A percentile compares a stretch with the other conserved stretches of the same genome.
Evolutionary conservation across 2,888 invertebrate species (phyloP).

Genomic region (Drosophila mimica): DNA sequence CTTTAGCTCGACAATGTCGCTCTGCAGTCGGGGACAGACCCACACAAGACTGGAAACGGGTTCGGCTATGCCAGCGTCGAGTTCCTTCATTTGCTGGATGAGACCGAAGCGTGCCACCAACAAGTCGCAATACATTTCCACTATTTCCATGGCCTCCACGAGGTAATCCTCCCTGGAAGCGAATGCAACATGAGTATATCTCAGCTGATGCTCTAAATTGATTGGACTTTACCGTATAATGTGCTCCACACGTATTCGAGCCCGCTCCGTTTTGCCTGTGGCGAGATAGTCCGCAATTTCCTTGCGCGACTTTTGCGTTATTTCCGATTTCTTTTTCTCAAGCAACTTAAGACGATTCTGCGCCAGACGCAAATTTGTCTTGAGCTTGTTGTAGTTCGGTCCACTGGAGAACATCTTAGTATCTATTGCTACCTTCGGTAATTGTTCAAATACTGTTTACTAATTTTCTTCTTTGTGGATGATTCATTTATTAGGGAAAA

Average conservation of each 20-base stretch:
- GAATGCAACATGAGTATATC: background rate
- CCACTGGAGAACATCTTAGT: constrained; percentile 93
- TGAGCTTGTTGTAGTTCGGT: constrained; percentile 97
- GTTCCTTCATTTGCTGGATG: constrained; percentile 97
- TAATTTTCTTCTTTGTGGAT: constrained; percentile 33
- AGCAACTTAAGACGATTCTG: constrained; percentile 97
- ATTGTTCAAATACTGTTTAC: constrained; percentile 21
- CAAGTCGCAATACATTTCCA: constrained; percentile 99
- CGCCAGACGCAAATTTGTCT: constrained; percentile 96
- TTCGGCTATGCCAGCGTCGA: constrained; percentile 98
- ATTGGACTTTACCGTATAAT: constrained; percentile 90
- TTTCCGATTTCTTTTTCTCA: constrained; percentile 98
- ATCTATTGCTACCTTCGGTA: constrained; percentile 19
- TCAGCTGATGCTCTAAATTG: background rate
- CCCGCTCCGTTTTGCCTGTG: constrained; percentile 93
- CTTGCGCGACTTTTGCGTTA: constrained; percentile 95
- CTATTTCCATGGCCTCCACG: constrained; percentile 99
- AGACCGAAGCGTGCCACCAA: constrained; percentile 97
- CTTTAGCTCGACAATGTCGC: constrained; percentile 92
- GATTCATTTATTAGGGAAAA: constrained; percentile 60
- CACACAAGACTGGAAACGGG: constrained; percentile 96
- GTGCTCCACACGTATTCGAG: constrained; percentile 98
- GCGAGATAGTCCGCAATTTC: constrained; percentile 98
- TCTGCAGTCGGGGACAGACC: constrained; percentile 97
- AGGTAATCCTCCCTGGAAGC: constrained; percentile 95